Conservation (phyloP, 2,797 vertebrate species). For the Eulemur rubriventer region DNA sequence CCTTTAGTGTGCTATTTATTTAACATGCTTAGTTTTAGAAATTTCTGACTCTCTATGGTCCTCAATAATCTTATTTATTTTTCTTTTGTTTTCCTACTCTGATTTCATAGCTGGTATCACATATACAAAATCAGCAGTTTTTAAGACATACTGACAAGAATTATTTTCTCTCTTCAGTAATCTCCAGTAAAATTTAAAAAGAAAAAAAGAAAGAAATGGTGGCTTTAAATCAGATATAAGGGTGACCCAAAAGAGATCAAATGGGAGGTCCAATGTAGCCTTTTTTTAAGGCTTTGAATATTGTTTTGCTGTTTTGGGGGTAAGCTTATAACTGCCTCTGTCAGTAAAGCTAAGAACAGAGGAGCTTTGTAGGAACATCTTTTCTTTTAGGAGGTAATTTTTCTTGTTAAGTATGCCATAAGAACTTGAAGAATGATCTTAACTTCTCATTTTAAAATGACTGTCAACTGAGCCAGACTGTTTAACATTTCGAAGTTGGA, state of each 20-base stretch:
- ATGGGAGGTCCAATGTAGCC: background rate
- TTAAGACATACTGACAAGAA: background rate
- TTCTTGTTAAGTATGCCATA: slow-evolving; percentile 70
- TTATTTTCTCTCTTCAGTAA: slow-evolving; percentile 13
- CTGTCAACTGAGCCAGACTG: slow-evolving; percentile 60
- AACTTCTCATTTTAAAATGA: slow-evolving; percentile 77
- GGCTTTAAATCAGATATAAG: slow-evolving; percentile 15
- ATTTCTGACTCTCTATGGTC: background rate
- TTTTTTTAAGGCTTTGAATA: background rate
- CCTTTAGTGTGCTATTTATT: background rate
- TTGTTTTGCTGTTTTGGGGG: background rate
- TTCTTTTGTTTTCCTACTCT: background rate
- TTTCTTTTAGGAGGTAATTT: slow-evolving; percentile 71
- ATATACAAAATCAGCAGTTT: slow-evolving; percentile 5
- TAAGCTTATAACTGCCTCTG: background rate
- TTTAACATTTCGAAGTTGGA: slow-evolving; percentile 65
- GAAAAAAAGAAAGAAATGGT: background rate
- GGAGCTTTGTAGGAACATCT: slow-evolving; percentile 35
- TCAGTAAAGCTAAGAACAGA: slow-evolving; percentile 46
- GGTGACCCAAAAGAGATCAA: background rate
- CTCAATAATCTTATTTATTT: background rate
- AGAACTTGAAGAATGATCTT: slow-evolving; percentile 76
- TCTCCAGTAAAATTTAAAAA: background rate
- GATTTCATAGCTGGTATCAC: background rate
- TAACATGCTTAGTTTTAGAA: background rate